These are phyloP conservation scores for Haliclona indistincta DNA, from an alignment of 37 sponge, comb jelly and placozoan species.

Conservation along the genomic window DNA sequence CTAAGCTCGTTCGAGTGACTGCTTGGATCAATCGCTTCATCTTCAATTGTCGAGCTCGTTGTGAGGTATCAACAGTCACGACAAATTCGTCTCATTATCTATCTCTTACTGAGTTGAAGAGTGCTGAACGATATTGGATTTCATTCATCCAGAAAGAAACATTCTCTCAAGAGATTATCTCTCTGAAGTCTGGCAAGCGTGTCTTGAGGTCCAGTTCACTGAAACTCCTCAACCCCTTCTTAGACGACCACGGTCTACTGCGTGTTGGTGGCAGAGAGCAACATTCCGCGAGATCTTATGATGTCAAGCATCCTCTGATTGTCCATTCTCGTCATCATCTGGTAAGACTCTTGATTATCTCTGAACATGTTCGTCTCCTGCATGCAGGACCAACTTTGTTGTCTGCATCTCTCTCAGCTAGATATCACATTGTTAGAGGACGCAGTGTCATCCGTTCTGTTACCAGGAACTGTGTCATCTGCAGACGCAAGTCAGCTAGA, in stretches of 20 bases:
- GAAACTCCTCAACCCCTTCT: slow-evolving; percentile 22
- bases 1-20: too few relatives aligned
- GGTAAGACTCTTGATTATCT: slow-evolving; percentile 13
- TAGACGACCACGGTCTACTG: slow-evolving; percentile 31
- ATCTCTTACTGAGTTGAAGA: too few relatives aligned
- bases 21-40: too few relatives aligned
- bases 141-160: too few relatives aligned
- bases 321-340: slow-evolving; percentile 35
- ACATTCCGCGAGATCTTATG: slow-evolving; percentile 13
- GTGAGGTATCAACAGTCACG: too few relatives aligned
- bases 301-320: slow-evolving; percentile 27
- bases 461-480: slow-evolving; percentile 31
- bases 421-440: slow-evolving; percentile 37
- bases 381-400: slow-evolving; percentile 41
- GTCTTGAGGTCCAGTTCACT: slow-evolving; percentile 12
- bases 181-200: too few relatives aligned
- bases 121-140: too few relatives aligned
- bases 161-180: too few relatives aligned
- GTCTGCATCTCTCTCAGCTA: slow-evolving; percentile 9
- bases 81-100: too few relatives aligned
- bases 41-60: too few relatives aligned
- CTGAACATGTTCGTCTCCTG: slow-evolving; percentile 18
- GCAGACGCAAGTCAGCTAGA: slow-evolving; percentile 22
- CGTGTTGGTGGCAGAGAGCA: slow-evolving; percentile 35
- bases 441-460: slow-evolving; percentile 25